Evolutionary conservation across 2,113 vertebrate species (phyloP).

Genomic region (Junco hyemalis): DNA sequence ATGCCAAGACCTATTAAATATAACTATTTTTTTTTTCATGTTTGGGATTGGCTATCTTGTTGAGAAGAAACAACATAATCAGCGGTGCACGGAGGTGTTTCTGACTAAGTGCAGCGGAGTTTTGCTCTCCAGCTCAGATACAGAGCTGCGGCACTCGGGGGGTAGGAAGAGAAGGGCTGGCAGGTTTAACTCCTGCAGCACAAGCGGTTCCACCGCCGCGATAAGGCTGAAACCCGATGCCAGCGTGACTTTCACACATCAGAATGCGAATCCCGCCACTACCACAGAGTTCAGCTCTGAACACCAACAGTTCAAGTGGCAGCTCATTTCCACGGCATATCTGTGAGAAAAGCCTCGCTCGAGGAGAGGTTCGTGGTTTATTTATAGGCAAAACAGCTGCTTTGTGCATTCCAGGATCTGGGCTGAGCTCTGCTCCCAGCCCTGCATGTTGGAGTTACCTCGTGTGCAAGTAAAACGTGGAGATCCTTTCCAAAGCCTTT

Average conservation of each 20-base stretch:
- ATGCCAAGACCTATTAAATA: not conserved
- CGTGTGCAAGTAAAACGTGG: not conserved
- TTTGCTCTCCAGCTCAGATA: not conserved
- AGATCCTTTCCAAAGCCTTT: not conserved
- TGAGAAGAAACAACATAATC: not conserved
- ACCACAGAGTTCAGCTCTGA: not conserved
- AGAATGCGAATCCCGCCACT: not conserved
- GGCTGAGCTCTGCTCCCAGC: not conserved
- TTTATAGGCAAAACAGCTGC: slow-evolving; percentile 62
- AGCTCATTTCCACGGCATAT: not conserved
- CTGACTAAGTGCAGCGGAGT: not conserved
- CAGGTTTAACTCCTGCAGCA: slow-evolving; percentile 30
- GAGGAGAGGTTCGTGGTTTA: not conserved
- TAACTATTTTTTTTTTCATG: not conserved
- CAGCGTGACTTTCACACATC: not conserved
- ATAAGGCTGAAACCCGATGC: slow-evolving; percentile 13
- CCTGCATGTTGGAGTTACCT: not conserved
- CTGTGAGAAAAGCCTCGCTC: not conserved
- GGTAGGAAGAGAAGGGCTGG: not conserved
- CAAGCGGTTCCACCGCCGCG: not conserved
- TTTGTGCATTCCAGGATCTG: not conserved
- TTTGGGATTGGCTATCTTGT: not conserved
- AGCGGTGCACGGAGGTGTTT: not conserved
- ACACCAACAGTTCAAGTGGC: not conserved
- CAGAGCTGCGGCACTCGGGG: not conserved